Evolutionary conservation across 2,888 invertebrate genomes (phyloP), one percentile per base, ranked within the genome.

Genomic region (Antheraea yamamai): DNA sequence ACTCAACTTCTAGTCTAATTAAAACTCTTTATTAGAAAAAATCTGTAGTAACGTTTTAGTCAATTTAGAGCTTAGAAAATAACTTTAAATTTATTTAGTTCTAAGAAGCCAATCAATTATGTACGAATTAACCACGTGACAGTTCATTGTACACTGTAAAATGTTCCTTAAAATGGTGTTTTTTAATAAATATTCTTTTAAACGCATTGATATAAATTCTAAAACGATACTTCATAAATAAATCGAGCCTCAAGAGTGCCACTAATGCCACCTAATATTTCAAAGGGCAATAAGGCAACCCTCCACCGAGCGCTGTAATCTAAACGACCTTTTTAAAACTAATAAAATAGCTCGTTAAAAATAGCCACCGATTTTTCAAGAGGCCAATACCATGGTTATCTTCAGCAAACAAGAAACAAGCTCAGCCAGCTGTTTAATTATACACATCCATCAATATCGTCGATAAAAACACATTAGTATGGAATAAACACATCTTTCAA

Each of bases 271-370:
- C 89, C 88, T 88, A 90, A 93, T 92, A 93, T 90, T 90, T 92
- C 89, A 91, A 88, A 88, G 85, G 87, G 89, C 90, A 93, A 92
- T 92, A 92, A 92, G 89, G 89, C 87, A 88, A 86, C 88, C 89
- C 89, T 88, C 89, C 86, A 87, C 90, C 86, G 87, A 88, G 58
- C 81, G 81, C 80, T 85, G 88, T 94, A 93, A 94, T 95, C 94
- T 95, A 92, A 95, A 94, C 93, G 92, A 92, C 92, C 94, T 89
- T 92, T 94, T 93, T 92, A 92, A 92, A 94, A 92, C 93, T 92
- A 93, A 93, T 94, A 94, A 94, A 94, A 93, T 88, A 90, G 88
- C 87, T 90, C 90, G 92, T 93, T 93, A 88, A 88, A 94, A 94
- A 94, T 94, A 94, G 93, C 94, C 91, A 92, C 94, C 90, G 92